Percentiles rank a stretch among this genome's conserved stretches.
Evolutionary conservation across 2,797 vertebrate species (phyloP).

Genomic region (Cuculus canorus): DNA sequence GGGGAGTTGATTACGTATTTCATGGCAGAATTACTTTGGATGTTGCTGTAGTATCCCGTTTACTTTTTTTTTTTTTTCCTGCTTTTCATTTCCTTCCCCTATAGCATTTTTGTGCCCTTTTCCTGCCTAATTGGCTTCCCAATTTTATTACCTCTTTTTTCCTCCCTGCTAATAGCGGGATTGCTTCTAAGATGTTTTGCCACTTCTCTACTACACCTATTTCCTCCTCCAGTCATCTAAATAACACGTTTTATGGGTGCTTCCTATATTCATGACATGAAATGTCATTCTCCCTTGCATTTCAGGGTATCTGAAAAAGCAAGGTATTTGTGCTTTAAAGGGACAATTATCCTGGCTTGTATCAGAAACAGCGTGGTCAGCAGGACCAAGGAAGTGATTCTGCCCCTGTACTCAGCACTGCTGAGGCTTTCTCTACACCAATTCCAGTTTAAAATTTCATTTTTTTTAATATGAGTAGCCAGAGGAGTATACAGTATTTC

Average conservation of each 20-base stretch:
- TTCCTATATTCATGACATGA: conserved; percentile 5
- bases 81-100: not conserved
- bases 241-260: not conserved
- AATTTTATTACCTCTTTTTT: conserved; percentile 26
- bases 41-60: not conserved
- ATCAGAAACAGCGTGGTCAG: too few species aligned
- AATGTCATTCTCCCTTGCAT: not conserved
- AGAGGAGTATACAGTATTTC: not conserved
- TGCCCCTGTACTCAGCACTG: too few species aligned
- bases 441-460: not conserved
- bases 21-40: not conserved
- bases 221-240: conserved; percentile 21
- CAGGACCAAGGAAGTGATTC: too few species aligned
- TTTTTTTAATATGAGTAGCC: not conserved
- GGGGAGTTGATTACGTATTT: not conserved
- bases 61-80: not conserved
- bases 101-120: not conserved
- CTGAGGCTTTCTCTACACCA: not conserved
- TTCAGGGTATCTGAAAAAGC: not conserved
- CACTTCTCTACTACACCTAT: not conserved
- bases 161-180: not conserved
- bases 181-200: not conserved
- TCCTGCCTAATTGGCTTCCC: not conserved
- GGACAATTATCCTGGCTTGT: not conserved
- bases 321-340: not conserved